phyloP scores from a whole-genome alignment of 2,888 invertebrate species.

The Melanotus villosus region DNA sequence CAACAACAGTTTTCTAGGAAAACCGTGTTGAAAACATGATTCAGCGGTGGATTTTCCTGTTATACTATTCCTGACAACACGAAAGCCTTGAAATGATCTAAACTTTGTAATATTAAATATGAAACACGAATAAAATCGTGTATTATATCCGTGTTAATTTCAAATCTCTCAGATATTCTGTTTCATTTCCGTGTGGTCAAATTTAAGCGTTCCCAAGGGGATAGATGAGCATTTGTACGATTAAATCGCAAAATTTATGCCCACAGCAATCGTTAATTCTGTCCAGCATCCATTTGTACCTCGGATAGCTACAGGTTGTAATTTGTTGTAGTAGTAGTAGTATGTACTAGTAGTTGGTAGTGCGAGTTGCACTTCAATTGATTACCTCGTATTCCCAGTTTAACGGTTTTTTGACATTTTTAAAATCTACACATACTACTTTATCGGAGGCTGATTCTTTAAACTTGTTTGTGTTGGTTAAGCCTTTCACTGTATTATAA shows the following conservation, averaged over 20 bases:
- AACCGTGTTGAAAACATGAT: not conserved
- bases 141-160: too few species aligned
- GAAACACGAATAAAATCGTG: too few species aligned
- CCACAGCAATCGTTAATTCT: not conserved
- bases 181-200: too few species aligned
- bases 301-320: not conserved
- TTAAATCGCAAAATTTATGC: not conserved
- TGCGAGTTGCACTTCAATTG: not conserved
- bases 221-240: too few species aligned
- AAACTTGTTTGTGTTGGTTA: constrained; percentile 24
- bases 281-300: not conserved
- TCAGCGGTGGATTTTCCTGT: constrained; percentile 7
- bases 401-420: constrained; percentile 20
- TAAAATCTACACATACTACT: constrained; percentile 15
- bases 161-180: too few species aligned
- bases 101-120: not conserved
- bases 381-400: constrained; percentile 3
- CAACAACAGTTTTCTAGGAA: not conserved
- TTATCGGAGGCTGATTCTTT: constrained; percentile 10
- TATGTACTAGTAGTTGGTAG: not conserved
- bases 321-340: not conserved
- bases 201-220: too few species aligned
- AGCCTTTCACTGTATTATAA: constrained; percentile 37
- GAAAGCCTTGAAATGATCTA: not conserved
- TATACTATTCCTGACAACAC: constrained; percentile 2